Evolutionary conservation across 2,113 vertebrate species (phyloP).

Genomic region (Suricata suricatta): DNA sequence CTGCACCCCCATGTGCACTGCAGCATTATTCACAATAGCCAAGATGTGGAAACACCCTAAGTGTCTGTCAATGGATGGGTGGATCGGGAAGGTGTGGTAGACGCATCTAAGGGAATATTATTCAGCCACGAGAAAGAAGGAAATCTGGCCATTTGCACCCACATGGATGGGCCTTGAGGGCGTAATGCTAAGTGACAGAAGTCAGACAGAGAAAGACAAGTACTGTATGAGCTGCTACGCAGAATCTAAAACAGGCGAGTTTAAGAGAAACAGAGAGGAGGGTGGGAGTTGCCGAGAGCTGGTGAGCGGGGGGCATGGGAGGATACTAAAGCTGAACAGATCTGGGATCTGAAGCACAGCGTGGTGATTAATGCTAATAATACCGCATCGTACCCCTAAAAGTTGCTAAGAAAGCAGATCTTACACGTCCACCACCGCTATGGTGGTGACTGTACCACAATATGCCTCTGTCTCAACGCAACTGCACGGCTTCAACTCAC

Average conservation of each 20-base stretch:
- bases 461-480: rapidly evolving
- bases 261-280: background rate
- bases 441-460: rapidly evolving
- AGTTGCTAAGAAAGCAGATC: background rate
- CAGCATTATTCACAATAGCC: background rate
- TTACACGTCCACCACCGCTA: background rate
- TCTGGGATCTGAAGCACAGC: background rate
- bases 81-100: too few species aligned
- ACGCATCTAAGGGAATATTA: background rate
- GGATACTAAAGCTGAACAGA: too few species aligned
- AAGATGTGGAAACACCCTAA: background rate
- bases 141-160: background rate
- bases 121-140: background rate
- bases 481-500: background rate
- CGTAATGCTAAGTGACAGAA: background rate
- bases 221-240: rapidly evolving
- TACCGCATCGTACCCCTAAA: background rate
- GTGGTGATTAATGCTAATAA: background rate
- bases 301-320: rapidly evolving
- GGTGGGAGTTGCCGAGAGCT: background rate
- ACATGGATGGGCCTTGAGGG: background rate
- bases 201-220: background rate
- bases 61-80: background rate
- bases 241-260: background rate
- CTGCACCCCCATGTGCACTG: background rate